Evolutionary conservation across 2,797 vertebrate species (phyloP).

Genomic region (Nasua narica): DNA sequence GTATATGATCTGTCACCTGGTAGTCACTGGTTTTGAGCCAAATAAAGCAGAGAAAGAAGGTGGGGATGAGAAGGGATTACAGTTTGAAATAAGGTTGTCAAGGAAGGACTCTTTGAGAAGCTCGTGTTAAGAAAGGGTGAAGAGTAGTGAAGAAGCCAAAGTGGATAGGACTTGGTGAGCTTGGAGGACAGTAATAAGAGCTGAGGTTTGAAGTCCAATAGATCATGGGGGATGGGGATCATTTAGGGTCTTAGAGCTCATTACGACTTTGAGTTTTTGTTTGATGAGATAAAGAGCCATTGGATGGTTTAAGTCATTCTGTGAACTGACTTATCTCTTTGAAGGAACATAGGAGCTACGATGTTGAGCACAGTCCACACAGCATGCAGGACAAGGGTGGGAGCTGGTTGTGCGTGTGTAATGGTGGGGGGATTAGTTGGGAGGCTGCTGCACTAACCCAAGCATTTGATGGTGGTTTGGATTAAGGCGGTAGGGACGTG

Average conservation of each 20-base stretch:
- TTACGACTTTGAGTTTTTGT: not conserved
- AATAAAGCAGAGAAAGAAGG: not conserved
- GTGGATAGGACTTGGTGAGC: not conserved
- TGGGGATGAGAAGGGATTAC: not conserved
- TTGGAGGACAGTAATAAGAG: not conserved
- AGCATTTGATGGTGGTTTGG: not conserved
- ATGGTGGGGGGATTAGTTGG: not conserved
- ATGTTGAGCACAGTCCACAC: not conserved
- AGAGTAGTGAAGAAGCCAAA: not conserved
- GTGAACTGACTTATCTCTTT: not conserved
- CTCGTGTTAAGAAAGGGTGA: not conserved
- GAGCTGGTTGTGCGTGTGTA: not conserved
- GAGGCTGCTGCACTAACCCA: not conserved
- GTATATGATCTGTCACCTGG: not conserved
- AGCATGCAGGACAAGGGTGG: too few species aligned
- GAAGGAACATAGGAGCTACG: not conserved
- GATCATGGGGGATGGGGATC: not conserved
- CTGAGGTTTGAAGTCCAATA: not conserved
- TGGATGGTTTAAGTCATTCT: not conserved
- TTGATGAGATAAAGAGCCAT: not conserved
- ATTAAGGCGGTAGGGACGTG: not conserved
- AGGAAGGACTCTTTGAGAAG: not conserved
- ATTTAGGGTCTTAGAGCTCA: not conserved
- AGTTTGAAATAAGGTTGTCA: not conserved
- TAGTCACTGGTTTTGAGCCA: not conserved